Base-by-base conservation (phyloP, 2,888 invertebrate species). In the Eremobia ochroleuca region DNA sequence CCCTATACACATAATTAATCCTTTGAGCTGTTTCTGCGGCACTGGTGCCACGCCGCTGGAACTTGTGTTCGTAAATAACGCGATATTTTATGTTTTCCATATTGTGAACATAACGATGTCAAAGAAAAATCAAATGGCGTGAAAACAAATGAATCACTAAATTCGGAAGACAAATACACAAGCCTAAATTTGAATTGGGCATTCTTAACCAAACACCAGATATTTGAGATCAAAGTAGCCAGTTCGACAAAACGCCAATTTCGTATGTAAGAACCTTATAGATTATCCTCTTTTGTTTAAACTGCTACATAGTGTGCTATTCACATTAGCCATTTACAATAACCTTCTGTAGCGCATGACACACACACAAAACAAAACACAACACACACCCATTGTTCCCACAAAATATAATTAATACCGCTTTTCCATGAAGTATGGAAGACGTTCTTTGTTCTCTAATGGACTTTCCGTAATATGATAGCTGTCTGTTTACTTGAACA, bases 391-490 rank as follows among this genome's bases (percentile, higher is more conserved):
- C 31, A 70, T 76, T 82, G 67, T 84, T 76, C 62, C 21, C 71
- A 85, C 80, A 78, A 77, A 71, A 78, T 77, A 85, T 85, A 89
- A 90, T 87, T 89, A 81, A 86, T 82, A 87, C 73, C 5, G 73
- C 72, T 80, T 81, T 77, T 59, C 72, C 72, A 84, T 78, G 77
- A 72, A 66, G 73, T 78, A 78, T 80, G 75, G 72, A 71, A 81
- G 76, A 71, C 62, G 76, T 69, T 80, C 80, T 82, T 90, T 90
- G 89, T 90, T 80, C 82, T 34, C 77, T 90, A 90, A 91, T 90
- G 90, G 90, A 90, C 81, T 82, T 81, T 82, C 59, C 81, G 91
- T 83, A 87, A 90, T 83, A 74, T 76, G 90, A 90, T 90, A 85
- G 73, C 76, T 83, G 79, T 72, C 82, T 86, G 76, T 87, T 83